Evolutionary conservation across 2,113 vertebrate species (phyloP), one percentile per base, ranked within the genome.

Genomic region (Grallaria varia): DNA sequence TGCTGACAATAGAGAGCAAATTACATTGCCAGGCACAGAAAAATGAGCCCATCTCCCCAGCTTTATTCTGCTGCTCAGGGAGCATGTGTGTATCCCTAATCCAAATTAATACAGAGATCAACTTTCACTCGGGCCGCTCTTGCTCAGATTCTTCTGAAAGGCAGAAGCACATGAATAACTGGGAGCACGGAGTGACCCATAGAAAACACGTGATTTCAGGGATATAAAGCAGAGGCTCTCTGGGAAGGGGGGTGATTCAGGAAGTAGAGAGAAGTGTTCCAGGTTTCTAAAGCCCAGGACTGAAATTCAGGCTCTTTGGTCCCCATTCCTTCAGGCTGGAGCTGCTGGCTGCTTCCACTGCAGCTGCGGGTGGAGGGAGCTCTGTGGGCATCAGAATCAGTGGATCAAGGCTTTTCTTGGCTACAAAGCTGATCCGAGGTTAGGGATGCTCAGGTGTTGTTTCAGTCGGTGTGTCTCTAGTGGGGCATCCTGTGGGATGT

Each of bases 1-100:
- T 62, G 86, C 80, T 80, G 95, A 95, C 95, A 95, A 95, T 88
- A 94, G 93, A 92, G 87, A 90, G 87, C 83, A 95, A 97, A 97
- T 95, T 91, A 84, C 92, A 59, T 87, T 95, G 96, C 83, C 60
- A 95, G 84, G 94, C 93, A 82, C 47, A 28, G 92, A 82, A 91
- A 97, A 96, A 89, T 68, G 44, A 97, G 92, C 85, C 92, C 53
- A 47, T 86, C 85, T 90, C 84, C 90, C 89, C 77, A 63, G 93
- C 96, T 96, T 95, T 90, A 77, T 96, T 95, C 87, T 96, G 91
- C 95, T 85, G 73, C 93, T 96, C 93, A 42, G 62, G 71, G 15
- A 94, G 84, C 50, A 23, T 63, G 68, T 84, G 33, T 67, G 84
- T n/a, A 31, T 44, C 88, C 35, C 23, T 93, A 64, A 96, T 96